phyloP scores from a whole-genome alignment of 1,140 invertebrate genomes.

The Reticulitermes speratus region DNA sequence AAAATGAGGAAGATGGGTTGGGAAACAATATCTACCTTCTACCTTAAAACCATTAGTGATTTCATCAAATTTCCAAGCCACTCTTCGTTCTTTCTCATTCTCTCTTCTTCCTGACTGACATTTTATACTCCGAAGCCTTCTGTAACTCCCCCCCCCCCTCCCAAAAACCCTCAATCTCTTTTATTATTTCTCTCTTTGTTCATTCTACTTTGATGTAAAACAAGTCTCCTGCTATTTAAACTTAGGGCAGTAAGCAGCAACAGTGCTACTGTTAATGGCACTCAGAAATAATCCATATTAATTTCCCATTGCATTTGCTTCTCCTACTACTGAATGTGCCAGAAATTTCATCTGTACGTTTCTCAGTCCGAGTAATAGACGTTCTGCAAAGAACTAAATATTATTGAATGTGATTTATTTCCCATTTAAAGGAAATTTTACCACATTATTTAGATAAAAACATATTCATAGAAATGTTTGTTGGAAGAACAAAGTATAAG shows the following conservation, averaged over 20 bases:
- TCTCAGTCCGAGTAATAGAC: not conserved
- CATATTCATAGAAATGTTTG: no score
- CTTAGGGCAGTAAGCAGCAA: not conserved
- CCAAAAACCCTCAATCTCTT: not conserved
- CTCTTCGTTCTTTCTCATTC: not conserved
- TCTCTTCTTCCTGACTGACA: not conserved
- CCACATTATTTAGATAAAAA: no score
- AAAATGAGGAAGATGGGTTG: not conserved
- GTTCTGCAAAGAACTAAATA: no score
- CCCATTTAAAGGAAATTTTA: no score
- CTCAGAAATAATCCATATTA: slow-evolving; percentile 32
- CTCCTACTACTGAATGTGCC: not conserved
- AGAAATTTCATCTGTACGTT: not conserved
- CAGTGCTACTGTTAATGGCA: not conserved
- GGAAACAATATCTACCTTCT: not conserved
- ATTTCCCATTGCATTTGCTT: slow-evolving; percentile 26
- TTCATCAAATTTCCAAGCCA: slow-evolving; percentile 25
- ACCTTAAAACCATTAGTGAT: slow-evolving; percentile 23
- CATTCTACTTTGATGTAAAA: not conserved
- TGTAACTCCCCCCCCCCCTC: not conserved
- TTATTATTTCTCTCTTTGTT: slow-evolving; percentile 17
- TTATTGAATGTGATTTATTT: no score
- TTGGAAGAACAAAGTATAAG: no score
- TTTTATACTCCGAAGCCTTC: not conserved
- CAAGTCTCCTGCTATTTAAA: slow-evolving; percentile 16